A percentile compares a stretch with the other conserved stretches of the same genome.
phyloP scores from a whole-genome alignment of 2,113 vertebrate species.

The Nesogale talazaci region DNA sequence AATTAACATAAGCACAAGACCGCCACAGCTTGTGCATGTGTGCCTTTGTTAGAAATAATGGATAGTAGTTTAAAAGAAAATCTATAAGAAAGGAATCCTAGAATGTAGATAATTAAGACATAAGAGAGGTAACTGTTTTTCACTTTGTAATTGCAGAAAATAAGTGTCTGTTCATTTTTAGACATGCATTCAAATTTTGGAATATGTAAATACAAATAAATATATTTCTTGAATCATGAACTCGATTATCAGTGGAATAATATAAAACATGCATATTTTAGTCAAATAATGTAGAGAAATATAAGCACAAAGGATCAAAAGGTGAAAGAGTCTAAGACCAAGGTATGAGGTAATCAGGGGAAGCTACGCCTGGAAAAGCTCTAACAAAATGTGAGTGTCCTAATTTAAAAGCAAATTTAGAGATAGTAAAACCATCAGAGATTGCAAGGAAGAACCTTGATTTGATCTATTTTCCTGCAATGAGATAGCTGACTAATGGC shows the following conservation, averaged over 20 bases:
- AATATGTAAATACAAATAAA: constrained; percentile 24
- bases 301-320: neutral
- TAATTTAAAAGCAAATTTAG: constrained; percentile 47
- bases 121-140: neutral
- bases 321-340: neutral
- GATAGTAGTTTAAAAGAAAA: constrained; percentile 55
- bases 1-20: no score
- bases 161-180: neutral
- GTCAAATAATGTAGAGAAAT: neutral
- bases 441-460: neutral
- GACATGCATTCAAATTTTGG: neutral
- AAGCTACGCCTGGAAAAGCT: neutral
- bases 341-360: neutral
- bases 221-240: neutral
- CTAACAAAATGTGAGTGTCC: constrained; percentile 15
- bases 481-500: constrained; percentile 64
- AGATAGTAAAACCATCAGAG: constrained; percentile 4
- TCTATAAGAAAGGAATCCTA: neutral
- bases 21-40: no score
- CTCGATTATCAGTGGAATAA: neutral
- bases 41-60: no score
- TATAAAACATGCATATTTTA: neutral
- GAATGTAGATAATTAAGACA: constrained; percentile 37
- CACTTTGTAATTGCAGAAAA: neutral
- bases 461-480: constrained; percentile 47